Conservation (phyloP, 2,113 vertebrate species). For the Athene cunicularia region DNA sequence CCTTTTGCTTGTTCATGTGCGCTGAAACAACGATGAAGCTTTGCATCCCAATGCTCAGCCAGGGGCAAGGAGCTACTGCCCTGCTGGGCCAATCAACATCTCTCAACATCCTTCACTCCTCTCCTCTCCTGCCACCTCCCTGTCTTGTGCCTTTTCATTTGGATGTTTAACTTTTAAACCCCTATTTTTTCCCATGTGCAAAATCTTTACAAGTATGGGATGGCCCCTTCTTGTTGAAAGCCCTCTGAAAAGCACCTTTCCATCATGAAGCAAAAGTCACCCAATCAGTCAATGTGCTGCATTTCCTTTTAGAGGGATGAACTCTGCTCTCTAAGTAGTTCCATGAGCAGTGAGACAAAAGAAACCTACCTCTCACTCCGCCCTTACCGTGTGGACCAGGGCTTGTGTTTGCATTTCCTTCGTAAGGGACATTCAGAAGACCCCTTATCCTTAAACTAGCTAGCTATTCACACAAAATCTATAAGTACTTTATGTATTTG, state of each 20-base stretch:
- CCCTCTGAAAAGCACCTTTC: background rate
- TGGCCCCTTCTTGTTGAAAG: background rate
- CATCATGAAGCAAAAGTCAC: background rate
- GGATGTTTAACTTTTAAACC: background rate
- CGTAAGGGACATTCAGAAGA: background rate
- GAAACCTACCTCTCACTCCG: background rate
- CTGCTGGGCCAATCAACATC: background rate
- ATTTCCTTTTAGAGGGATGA: background rate
- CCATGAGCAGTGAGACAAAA: background rate
- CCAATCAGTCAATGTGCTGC: too few species aligned
- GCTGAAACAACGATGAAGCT: background rate
- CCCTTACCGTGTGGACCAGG: background rate
- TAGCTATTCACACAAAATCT: background rate
- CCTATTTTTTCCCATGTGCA: background rate
- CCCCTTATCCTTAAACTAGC: background rate
- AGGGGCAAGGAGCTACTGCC: background rate
- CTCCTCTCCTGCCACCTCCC: background rate
- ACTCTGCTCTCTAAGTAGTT: background rate
- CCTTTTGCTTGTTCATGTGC: background rate
- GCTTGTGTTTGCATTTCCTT: background rate
- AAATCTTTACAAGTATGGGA: background rate
- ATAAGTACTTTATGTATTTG: background rate
- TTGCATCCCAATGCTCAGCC: background rate
- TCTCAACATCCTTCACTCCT: background rate
- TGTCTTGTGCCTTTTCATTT: background rate